Evolutionary conservation across 2,113 vertebrate genomes (phyloP), one percentile per base, ranked within the genome.

Genomic region (Nymphicus hollandicus): DNA sequence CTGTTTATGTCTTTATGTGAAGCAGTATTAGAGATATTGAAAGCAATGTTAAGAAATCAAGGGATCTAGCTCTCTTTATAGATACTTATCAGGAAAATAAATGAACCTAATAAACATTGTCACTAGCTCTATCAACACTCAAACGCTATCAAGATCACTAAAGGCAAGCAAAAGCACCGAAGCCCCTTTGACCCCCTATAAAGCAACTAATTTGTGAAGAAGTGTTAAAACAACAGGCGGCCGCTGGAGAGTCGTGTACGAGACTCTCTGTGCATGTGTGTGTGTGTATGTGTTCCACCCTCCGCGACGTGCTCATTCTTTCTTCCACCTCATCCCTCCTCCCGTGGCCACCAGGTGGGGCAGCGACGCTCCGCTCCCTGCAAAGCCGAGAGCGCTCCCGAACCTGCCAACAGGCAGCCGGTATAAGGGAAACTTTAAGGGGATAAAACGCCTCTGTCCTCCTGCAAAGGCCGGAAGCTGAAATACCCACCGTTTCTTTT

Each of bases 271-370:
- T 58, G 56, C 33, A 15, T 15, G 55, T 10, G 56, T 20, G 22
- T 35, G 22, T 15, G 13, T 10, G 20, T 7, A 23, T 15, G 33
- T 0, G 7, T 10, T 1, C 7, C 4, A 13, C 2, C 7, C 7
- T 24, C 4, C 9, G 5, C 20, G 2, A 3, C 11, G n/a, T 2
- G 18, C 41, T 7, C 29, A 11, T 15, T 16, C 31, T 44, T 47
- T 13, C 25, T 50, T 10, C 7, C 53, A 5, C 19, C 7, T 7
- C 61, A 39, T 29, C 15, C 7, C 52, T 76, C 31, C 68, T 41
- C 3, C 79, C 8, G n/a, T 1, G 64, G 70, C 83, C 91, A 6
- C 50, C 43, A 86, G 91, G 27, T 52, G 72, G 88, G 68, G 91
- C 86, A 63, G 72, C 46, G 53, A 13, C 2, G 47, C 71, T 5